phyloP scores from a whole-genome alignment of 2,888 invertebrate species.

The Dryobotodes eremita region DNA sequence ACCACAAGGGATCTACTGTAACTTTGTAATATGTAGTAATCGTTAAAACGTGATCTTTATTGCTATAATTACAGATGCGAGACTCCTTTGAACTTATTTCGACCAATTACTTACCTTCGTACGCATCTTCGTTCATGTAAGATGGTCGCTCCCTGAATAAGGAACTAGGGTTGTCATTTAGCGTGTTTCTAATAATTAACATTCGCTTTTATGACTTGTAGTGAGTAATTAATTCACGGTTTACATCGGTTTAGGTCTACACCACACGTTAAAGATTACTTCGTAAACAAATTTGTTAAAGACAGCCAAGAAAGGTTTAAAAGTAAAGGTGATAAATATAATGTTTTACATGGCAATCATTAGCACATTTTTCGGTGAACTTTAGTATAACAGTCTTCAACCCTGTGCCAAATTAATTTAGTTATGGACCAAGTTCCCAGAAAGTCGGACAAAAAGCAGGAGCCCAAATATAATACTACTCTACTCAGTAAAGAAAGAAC shows the following conservation, averaged over 20 bases:
- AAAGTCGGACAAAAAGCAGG: conserved; percentile 8
- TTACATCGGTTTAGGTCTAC: conserved; percentile 25
- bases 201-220: conserved; percentile 41
- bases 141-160: conserved; percentile 34
- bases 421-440: background rate
- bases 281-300: conserved; percentile 19
- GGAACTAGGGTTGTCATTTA: conserved; percentile 47
- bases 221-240: conserved; percentile 45
- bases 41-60: conserved; percentile 65
- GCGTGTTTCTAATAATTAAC: conserved; percentile 37
- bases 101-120: conserved; percentile 62
- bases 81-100: conserved; percentile 63
- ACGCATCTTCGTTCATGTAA: conserved; percentile 41
- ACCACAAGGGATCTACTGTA: conserved; percentile 60
- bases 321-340: background rate
- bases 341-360: background rate
- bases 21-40: conserved; percentile 63
- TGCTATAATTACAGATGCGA: conserved; percentile 59
- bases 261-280: background rate
- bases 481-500: conserved; percentile 11
- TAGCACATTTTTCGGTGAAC: conserved; percentile 1
- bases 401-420: conserved; percentile 1
- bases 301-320: background rate
- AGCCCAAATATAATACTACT: background rate
- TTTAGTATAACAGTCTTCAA: background rate